phyloP scores from a whole-genome alignment of 2,888 invertebrate genomes.

The Schizaphis graminum region DNA sequence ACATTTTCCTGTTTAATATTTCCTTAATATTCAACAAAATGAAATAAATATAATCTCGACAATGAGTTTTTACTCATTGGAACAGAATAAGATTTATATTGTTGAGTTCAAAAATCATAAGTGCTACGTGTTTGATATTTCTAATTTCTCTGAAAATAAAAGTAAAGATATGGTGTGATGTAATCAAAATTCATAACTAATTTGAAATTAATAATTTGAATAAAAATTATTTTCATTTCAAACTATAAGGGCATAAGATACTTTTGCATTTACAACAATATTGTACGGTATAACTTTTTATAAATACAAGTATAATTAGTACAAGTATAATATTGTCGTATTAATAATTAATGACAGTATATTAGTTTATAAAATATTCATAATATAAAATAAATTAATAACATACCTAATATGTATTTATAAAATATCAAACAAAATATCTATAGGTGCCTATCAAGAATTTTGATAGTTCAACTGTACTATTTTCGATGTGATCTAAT shows the following conservation, averaged over 20 bases:
- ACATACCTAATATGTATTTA: not conserved
- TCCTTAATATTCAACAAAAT: not conserved
- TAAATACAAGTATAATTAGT: not conserved
- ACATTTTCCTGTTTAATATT: slow-evolving; percentile 12
- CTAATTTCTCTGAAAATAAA: not conserved
- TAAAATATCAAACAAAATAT: slow-evolving; percentile 15
- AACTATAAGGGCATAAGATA: not conserved
- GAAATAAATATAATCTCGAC: not conserved
- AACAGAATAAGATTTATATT: not conserved
- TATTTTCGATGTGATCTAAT: not conserved
- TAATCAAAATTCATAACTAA: not conserved
- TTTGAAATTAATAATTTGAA: not conserved
- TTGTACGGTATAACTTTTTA: not conserved
- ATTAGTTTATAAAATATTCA: not conserved
- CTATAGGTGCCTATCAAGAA: not conserved
- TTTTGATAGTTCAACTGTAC: not conserved
- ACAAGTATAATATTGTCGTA: not conserved
- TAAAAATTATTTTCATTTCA: not conserved
- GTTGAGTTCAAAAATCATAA: not conserved
- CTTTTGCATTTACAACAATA: slow-evolving; percentile 30
- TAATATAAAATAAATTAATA: not conserved
- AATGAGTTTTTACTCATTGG: not conserved
- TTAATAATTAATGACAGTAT: not conserved
- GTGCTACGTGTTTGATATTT: not conserved
- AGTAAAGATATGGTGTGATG: not conserved